Conservation (phyloP, 2,113 vertebrate species). For the Uropsilus gracilis region DNA sequence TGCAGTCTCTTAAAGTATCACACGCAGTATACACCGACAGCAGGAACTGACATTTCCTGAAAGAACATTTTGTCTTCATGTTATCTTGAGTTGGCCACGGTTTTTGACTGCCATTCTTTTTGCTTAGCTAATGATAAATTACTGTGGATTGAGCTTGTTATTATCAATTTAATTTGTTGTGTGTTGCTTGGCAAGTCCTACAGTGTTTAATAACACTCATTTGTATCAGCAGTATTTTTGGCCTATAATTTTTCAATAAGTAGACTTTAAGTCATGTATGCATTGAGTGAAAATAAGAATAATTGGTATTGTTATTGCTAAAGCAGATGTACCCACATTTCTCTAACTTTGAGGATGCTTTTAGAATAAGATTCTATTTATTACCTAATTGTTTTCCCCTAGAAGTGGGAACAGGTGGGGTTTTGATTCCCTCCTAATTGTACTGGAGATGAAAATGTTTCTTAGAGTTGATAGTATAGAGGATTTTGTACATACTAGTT, state of each 20-base stretch:
- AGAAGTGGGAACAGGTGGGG: neutral
- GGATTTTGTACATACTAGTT: neutral
- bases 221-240: conserved; percentile 25
- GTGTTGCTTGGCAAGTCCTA: conserved; percentile 53
- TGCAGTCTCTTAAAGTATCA: no score
- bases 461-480: neutral
- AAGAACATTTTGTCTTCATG: neutral
- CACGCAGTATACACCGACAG: no score
- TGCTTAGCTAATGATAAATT: conserved; percentile 50
- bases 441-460: neutral
- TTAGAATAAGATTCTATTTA: neutral
- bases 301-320: neutral
- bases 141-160: neutral
- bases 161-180: conserved; percentile 45
- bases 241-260: conserved; percentile 68
- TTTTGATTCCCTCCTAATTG: neutral
- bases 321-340: neutral
- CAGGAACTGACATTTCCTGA: neutral
- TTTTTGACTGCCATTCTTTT: neutral
- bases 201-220: conserved; percentile 60
- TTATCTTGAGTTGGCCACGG: neutral
- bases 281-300: conserved; percentile 16
- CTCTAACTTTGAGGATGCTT: neutral
- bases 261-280: conserved; percentile 21
- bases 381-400: neutral